Evolutionary conservation across 2,797 vertebrate genomes (phyloP).

Genomic region (Oophaga sylvatica): DNA sequence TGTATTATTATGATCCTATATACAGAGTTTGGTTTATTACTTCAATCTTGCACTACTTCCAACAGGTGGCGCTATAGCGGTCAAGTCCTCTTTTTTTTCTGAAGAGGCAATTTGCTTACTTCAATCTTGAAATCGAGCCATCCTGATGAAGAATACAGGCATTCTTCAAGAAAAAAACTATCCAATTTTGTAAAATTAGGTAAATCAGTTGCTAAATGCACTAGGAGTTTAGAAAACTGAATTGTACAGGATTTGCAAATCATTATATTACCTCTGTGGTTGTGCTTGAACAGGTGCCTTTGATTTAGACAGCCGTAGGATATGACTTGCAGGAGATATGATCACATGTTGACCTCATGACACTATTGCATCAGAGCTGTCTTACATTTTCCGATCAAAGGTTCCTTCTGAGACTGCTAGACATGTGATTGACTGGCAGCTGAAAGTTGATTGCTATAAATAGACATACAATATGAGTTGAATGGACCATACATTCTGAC

Average conservation of each 20-base stretch:
- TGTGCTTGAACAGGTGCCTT: conserved; percentile 5
- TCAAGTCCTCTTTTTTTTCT: no score
- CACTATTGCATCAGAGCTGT: not conserved
- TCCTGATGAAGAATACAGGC: no score
- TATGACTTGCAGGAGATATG: conserved; percentile 12
- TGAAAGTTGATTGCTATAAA: conserved; percentile 13
- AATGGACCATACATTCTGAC: not conserved
- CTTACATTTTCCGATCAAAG: conserved; percentile 20
- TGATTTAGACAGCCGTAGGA: conserved; percentile 3
- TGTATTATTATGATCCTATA: no score
- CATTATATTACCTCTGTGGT: not conserved
- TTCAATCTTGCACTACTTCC: not conserved
- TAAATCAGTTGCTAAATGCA: not conserved
- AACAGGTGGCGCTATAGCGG: no score
- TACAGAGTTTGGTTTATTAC: not conserved
- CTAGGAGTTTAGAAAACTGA: not conserved
- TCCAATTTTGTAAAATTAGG: not conserved
- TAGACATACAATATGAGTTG: not conserved
- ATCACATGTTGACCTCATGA: conserved; percentile 23
- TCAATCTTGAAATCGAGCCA: not conserved
- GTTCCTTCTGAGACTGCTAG: not conserved
- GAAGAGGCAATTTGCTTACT: no score
- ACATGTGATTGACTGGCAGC: conserved; percentile 13
- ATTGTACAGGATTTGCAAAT: not conserved
- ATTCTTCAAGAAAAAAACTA: not conserved